A percentile compares a stretch with the other conserved stretches of the same genome.
Evolutionary conservation across 2,888 invertebrate species (phyloP).

Genomic region (Drosophila phalerata): DNA sequence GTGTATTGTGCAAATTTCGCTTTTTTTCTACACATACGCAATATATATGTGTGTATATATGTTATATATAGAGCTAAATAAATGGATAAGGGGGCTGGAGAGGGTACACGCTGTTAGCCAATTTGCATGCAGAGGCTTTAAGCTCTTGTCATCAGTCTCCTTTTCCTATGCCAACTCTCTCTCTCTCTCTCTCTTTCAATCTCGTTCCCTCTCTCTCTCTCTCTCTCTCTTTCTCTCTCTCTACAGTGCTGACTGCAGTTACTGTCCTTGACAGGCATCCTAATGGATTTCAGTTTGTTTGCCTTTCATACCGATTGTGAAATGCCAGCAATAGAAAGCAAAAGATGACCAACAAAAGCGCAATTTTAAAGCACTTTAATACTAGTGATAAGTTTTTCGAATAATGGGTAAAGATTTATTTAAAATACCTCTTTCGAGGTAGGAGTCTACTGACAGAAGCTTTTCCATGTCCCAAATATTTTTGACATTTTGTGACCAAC

Average conservation of each 20-base stretch:
- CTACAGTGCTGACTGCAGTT: constrained; percentile 24
- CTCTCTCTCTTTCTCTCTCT: background rate
- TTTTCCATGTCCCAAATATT: no score
- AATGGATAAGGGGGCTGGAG: background rate
- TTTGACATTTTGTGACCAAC: no score
- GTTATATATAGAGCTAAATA: background rate
- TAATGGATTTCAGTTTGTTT: constrained; percentile 51
- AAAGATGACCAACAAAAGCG: constrained; percentile 21
- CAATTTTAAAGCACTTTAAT: constrained; percentile 24
- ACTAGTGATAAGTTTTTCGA: background rate
- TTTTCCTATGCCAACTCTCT: constrained; percentile 2
- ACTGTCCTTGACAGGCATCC: constrained; percentile 53
- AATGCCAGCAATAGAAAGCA: constrained; percentile 12
- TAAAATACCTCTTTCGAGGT: no score
- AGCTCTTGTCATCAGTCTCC: constrained; percentile 33
- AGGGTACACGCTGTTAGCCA: constrained; percentile 29
- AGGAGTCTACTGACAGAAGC: no score
- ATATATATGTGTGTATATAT: background rate
- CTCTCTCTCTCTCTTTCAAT: background rate
- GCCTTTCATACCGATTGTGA: constrained; percentile 22
- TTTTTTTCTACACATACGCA: constrained; percentile 36
- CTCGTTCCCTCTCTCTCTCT: background rate
- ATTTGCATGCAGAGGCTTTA: constrained; percentile 50
- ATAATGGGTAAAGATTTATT: background rate
- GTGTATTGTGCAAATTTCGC: constrained; percentile 75